Conservation (phyloP, 1,140 invertebrate genomes). For the Coelopa frigida region DNA sequence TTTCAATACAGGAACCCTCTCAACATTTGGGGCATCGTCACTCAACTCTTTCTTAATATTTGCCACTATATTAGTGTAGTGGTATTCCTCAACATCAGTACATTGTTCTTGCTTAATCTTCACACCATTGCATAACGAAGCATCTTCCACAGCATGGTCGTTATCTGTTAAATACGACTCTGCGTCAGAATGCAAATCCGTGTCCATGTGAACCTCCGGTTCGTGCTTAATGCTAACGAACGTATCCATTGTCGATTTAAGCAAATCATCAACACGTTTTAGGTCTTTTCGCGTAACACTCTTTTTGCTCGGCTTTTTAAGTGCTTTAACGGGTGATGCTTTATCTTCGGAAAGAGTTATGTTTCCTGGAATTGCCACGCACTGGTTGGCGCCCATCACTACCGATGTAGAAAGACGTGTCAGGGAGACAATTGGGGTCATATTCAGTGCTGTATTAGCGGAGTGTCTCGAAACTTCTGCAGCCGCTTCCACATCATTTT, state of each 20-base stretch:
- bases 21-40: neutral
- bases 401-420: slow-evolving; percentile 27
- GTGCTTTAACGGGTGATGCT: slow-evolving; percentile 11
- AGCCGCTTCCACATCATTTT: slow-evolving; percentile 22
- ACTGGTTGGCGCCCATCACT: slow-evolving; percentile 15
- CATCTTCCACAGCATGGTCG: slow-evolving; percentile 3
- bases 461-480: slow-evolving; percentile 7
- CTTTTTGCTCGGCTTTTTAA: slow-evolving; percentile 20
- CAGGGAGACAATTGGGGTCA: slow-evolving; percentile 24
- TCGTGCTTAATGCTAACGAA: slow-evolving; percentile 41
- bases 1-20: slow-evolving; percentile 25
- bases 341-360: slow-evolving; percentile 1
- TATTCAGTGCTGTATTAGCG: slow-evolving; percentile 2
- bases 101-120: slow-evolving; percentile 13
- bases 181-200: slow-evolving; percentile 9
- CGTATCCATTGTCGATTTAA: slow-evolving; percentile 36
- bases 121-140: no score
- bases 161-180: neutral
- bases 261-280: slow-evolving; percentile 35
- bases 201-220: slow-evolving; percentile 33
- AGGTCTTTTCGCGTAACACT: slow-evolving; percentile 33
- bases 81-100: slow-evolving; percentile 2
- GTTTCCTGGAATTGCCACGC: slow-evolving; percentile 7
- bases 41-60: slow-evolving; percentile 3
- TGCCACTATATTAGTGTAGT: no score